Base-by-base conservation (phyloP, 1,140 invertebrate species). In the Pentalonia nigronervosa region DNA sequence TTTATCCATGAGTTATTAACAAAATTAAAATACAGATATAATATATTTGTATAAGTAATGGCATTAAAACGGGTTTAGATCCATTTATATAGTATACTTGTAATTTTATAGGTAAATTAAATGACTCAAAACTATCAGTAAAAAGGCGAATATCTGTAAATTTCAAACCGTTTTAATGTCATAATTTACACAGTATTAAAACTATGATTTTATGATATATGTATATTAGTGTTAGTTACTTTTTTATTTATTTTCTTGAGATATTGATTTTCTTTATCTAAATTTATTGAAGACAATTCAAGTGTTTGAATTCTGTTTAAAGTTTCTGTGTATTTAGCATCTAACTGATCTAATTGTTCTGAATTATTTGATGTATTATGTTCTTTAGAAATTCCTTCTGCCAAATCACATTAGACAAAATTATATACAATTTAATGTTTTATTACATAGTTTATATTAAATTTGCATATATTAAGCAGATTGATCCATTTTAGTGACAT, bases 261-360 rank as follows among this genome's bases (percentile, higher is more conserved):
- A 60, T 93, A 92, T 47, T 86, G 81, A 23, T 93, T 93, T 94
- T 93, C 91, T 90, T 90, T 87, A 45, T 90, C 87, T 93, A 94
- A 91, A 94, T 93, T 93, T 48, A 21, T 86, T 25, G 86, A 90
- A 48, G 76, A 90, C 11, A 93, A 21, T 93, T 93, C 91, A 60
- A 93, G 87, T 21, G 91, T 83, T 93, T 93, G 56, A n/a, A 93
- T 93, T 41, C 6, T 92, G 47, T 94, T 53, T 41, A 94, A 88
- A 88, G 90, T 90, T 89, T 94, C 91, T 34, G 91, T 87, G 48
- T 94, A 94, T 81, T 94, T 94, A 60, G 45, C 88, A 86, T 94
- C 93, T 47, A 94, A 56, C 20, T 56, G 48, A 83, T 86, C 45
- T 88, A 94, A n/a, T 76, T 94, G 93, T 81, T 93, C 86, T n/a